Evolutionary conservation across 2,888 invertebrate species (phyloP).

Genomic region (Xanthia icteritia): DNA sequence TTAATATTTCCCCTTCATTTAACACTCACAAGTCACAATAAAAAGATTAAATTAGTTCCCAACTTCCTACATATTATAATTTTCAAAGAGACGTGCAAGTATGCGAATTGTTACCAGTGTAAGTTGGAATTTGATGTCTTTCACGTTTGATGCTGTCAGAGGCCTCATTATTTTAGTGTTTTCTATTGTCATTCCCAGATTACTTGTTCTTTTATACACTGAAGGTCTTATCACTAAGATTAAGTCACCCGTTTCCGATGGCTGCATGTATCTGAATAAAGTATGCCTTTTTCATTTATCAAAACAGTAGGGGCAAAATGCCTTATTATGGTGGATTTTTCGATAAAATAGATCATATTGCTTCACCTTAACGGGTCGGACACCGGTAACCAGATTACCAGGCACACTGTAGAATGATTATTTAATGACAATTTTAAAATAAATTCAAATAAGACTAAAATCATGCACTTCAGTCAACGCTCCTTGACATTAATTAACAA

Average conservation of each 20-base stretch:
- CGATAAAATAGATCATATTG: too few species aligned
- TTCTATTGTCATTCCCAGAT: slow-evolving; percentile 24
- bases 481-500: too few species aligned
- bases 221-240: slow-evolving; percentile 33
- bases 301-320: too few species aligned
- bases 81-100: slow-evolving; percentile 67
- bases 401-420: too few species aligned
- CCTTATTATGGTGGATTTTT: too few species aligned
- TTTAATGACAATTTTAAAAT: too few species aligned
- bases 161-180: not conserved
- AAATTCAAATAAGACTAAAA: too few species aligned
- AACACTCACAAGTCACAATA: slow-evolving; percentile 52
- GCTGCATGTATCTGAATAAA: not conserved
- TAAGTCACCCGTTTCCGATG: slow-evolving; percentile 7
- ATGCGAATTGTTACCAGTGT: slow-evolving; percentile 56
- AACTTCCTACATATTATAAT: slow-evolving; percentile 64
- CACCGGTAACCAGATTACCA: too few species aligned
- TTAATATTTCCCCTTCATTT: slow-evolving; percentile 66
- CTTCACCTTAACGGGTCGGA: too few species aligned
- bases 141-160: not conserved
- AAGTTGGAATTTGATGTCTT: slow-evolving; percentile 39
- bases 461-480: too few species aligned
- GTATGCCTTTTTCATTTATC: not conserved
- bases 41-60: slow-evolving; percentile 73
- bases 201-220: not conserved